Evolutionary conservation across 2,113 vertebrate species (phyloP).

Genomic region (human): DNA sequence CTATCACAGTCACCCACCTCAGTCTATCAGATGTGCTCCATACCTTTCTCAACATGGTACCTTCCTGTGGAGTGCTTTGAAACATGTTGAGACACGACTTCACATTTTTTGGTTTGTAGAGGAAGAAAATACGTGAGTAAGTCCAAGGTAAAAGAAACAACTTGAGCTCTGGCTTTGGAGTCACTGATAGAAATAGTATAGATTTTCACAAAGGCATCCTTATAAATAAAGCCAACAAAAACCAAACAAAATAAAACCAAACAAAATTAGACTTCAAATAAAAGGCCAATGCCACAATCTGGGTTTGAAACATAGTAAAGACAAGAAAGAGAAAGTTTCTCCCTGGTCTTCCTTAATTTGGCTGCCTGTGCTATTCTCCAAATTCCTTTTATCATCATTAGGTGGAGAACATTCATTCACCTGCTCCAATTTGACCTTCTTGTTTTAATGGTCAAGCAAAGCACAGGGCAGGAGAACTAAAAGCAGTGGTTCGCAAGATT

Average conservation of each 20-base stretch:
- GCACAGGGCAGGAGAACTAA: neutral
- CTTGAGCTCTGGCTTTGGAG: neutral
- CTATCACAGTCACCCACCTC: neutral
- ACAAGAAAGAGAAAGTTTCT: neutral
- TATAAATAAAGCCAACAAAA: neutral
- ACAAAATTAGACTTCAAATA: neutral
- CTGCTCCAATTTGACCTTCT: neutral
- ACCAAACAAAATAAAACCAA: neutral
- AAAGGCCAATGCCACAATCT: neutral
- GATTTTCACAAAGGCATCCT: neutral
- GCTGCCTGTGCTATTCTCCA: neutral
- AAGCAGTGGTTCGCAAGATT: neutral
- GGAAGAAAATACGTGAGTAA: neutral
- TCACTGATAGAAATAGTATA: neutral
- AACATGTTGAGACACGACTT: neutral
- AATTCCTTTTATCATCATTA: neutral
- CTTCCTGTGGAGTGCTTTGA: slow-evolving; percentile 2
- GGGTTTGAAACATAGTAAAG: neutral
- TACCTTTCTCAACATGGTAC: neutral
- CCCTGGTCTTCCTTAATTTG: neutral
- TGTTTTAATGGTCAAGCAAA: neutral
- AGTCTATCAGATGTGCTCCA: too few relatives aligned
- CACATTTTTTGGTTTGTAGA: neutral
- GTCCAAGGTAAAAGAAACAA: neutral
- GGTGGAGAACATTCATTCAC: neutral